Conservation (phyloP, 53 echinoderm and acorn worm species). For the Patiria pectinifera region DNA sequence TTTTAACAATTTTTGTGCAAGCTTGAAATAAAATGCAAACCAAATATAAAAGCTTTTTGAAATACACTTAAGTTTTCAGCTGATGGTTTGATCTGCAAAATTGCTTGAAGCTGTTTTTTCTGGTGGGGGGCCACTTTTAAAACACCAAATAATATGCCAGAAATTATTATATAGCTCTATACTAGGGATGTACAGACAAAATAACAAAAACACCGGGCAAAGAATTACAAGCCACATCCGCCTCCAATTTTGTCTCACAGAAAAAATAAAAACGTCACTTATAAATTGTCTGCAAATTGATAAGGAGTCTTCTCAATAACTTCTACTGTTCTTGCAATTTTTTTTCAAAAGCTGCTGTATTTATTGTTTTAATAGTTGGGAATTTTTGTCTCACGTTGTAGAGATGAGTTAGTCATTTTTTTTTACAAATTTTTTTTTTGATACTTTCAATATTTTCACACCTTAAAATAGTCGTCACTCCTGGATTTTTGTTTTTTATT, state of each 20-base stretch:
- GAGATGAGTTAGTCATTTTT: too few species aligned
- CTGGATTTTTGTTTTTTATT: background rate
- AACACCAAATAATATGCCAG: slow-evolving; percentile 40
- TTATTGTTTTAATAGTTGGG: too few species aligned
- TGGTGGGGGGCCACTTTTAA: background rate
- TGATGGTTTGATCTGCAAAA: background rate
- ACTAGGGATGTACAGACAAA: slow-evolving; percentile 53
- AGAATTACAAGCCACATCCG: background rate
- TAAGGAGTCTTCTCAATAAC: background rate
- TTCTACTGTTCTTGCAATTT: too few species aligned
- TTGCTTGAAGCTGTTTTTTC: background rate
- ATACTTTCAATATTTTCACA: background rate
- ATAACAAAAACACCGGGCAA: background rate
- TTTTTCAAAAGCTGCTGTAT: too few species aligned
- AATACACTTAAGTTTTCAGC: background rate
- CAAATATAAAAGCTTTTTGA: background rate
- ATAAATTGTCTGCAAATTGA: background rate
- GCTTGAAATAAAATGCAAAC: background rate
- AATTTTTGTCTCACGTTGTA: too few species aligned
- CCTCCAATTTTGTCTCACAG: background rate
- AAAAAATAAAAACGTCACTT: background rate
- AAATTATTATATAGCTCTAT: slow-evolving; percentile 61
- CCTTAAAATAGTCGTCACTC: background rate
- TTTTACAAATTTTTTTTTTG: too few species aligned
- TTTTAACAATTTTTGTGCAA: background rate